Evolutionary conservation across 2,888 invertebrate species (phyloP).

Genomic region (Lingula anatina): DNA sequence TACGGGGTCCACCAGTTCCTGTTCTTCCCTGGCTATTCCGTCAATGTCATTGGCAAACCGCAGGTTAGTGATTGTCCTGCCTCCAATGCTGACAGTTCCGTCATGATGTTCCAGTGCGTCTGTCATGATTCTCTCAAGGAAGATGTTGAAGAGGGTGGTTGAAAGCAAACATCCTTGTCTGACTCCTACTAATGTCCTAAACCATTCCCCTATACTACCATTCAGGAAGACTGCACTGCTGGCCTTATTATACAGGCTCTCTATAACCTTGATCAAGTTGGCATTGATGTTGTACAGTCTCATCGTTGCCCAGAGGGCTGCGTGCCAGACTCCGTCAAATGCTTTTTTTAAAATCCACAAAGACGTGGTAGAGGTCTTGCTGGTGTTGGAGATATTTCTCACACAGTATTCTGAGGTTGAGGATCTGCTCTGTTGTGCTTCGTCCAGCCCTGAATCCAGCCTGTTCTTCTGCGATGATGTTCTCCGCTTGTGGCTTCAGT

Average conservation of each 20-base stretch:
- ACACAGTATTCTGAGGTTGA: conserved; percentile 5
- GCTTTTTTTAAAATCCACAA: conserved; percentile 7
- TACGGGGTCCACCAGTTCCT: too few species aligned
- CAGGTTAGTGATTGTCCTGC: too few species aligned
- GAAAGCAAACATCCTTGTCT: background rate
- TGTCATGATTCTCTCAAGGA: background rate
- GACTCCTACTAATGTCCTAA: background rate
- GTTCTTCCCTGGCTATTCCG: too few species aligned
- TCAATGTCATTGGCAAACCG: too few species aligned
- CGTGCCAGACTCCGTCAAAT: conserved; percentile 10
- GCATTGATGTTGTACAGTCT: background rate
- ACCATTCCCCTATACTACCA: background rate
- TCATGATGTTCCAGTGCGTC: background rate
- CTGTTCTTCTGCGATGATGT: conserved; percentile 10
- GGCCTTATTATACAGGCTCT: too few species aligned
- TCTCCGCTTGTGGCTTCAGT: conserved; percentile 6
- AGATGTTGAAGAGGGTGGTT: background rate
- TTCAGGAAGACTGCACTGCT: background rate
- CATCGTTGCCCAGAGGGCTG: conserved; percentile 2
- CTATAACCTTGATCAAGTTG: too few species aligned
- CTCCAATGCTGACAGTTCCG: too few species aligned
- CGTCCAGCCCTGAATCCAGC: conserved; percentile 6
- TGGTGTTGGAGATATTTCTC: conserved; percentile 6
- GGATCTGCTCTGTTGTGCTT: conserved; percentile 10
- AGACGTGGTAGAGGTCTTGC: conserved; percentile 3